Evolutionary conservation across 2,888 invertebrate genomes (phyloP).

Genomic region (Eristalis tenax): DNA sequence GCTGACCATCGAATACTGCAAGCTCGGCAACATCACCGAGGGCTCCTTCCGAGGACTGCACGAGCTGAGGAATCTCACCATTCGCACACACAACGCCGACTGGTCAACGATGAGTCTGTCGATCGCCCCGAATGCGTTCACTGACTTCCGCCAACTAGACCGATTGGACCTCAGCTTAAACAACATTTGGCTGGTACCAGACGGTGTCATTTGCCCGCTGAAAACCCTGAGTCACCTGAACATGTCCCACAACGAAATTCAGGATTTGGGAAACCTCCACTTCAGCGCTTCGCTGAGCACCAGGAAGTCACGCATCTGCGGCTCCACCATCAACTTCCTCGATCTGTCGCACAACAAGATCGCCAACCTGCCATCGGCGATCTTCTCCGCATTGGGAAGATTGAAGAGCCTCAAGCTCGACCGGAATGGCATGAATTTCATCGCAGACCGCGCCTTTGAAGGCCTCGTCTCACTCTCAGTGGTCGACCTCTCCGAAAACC

Average conservation of each 20-base stretch:
- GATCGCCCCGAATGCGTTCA: constrained; percentile 90
- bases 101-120: constrained; percentile 94
- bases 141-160: constrained; percentile 89
- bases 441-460: constrained; percentile 91
- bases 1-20: constrained; percentile 92
- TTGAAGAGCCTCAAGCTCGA: constrained; percentile 91
- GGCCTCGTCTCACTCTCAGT: constrained; percentile 90
- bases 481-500: constrained; percentile 94
- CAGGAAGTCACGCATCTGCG: constrained; percentile 81
- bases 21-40: constrained; percentile 91
- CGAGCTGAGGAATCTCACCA: constrained; percentile 91
- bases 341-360: constrained; percentile 94
- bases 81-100: constrained; percentile 91
- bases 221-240: constrained; percentile 91
- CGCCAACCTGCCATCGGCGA: constrained; percentile 90
- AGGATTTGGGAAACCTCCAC: constrained; percentile 93
- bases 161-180: constrained; percentile 92
- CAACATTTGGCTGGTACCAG: constrained; percentile 94
- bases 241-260: constrained; percentile 92
- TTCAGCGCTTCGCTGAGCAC: constrained; percentile 86
- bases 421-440: constrained; percentile 93
- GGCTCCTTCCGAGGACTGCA: constrained; percentile 90
- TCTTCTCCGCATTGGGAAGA: constrained; percentile 89
- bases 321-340: constrained; percentile 88
- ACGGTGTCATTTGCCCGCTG: constrained; percentile 91